phyloP scores from a whole-genome alignment of 2,888 invertebrate genomes.

The Orthonychiurus folsomi region DNA sequence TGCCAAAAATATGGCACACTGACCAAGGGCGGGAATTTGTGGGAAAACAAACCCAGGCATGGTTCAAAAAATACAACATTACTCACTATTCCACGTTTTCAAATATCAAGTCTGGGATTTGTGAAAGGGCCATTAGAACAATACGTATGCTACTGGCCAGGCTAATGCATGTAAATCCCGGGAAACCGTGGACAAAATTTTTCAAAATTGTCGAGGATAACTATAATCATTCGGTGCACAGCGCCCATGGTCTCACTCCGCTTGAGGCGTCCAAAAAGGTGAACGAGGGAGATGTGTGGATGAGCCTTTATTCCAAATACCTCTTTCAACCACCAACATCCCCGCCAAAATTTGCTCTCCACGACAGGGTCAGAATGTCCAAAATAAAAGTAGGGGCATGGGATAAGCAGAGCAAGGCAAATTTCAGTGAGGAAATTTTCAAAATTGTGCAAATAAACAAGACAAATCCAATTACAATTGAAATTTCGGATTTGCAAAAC shows the following conservation, averaged over 20 bases:
- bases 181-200: neutral
- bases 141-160: neutral
- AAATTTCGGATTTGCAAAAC: neutral
- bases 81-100: neutral
- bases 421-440: neutral
- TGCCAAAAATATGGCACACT: neutral
- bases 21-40: neutral
- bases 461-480: neutral
- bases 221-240: neutral
- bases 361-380: neutral
- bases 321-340: neutral
- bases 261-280: neutral
- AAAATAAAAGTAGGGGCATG: neutral
- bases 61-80: neutral
- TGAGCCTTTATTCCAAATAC: neutral
- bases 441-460: neutral
- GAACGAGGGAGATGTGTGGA: neutral
- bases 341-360: neutral
- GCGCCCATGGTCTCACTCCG: neutral
- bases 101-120: neutral
- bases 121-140: neutral
- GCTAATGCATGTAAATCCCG: neutral
- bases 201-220: neutral
- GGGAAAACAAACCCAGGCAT: neutral
- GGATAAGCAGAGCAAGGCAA: neutral